These are phyloP conservation scores for Eufriesea mexicana DNA, from an alignment of 1,140 invertebrate species.

Conservation along the genomic window DNA sequence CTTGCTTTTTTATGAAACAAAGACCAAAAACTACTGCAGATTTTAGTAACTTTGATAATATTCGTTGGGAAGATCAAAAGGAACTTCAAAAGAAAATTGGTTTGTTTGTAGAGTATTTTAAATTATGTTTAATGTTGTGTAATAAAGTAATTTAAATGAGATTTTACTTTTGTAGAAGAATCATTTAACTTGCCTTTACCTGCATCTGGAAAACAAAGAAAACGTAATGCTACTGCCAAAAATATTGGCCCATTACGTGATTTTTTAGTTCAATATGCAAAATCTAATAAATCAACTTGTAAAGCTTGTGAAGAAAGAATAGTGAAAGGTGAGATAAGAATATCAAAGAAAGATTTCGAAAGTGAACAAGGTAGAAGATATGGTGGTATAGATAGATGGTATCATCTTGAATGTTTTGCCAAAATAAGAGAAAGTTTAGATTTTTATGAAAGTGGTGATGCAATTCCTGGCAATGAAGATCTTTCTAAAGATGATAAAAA, in stretches of 20 bases:
- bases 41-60: conserved; percentile 92
- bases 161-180: conserved; percentile 44
- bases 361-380: conserved; percentile 90
- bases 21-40: conserved; percentile 88
- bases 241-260: conserved; percentile 83
- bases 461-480: conserved; percentile 88
- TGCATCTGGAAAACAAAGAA: conserved; percentile 76
- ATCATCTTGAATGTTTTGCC: conserved; percentile 96
- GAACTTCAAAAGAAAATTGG: conserved; percentile 89
- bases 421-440: conserved; percentile 88
- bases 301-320: conserved; percentile 94
- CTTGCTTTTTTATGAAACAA: conserved; percentile 94
- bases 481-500: conserved; percentile 90
- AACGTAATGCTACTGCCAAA: conserved; percentile 73
- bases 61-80: conserved; percentile 94
- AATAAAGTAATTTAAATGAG: not conserved
- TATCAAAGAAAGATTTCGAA: conserved; percentile 94
- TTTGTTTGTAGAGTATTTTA: conserved; percentile 71
- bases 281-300: conserved; percentile 91
- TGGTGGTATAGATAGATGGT: conserved; percentile 92
- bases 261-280: conserved; percentile 94
- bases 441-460: conserved; percentile 88
- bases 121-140: conserved; percentile 5
- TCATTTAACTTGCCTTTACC: conserved; percentile 2
- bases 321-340: conserved; percentile 90